Conservation (phyloP, 1,140 invertebrate species). For the Drosophila mojavensis region DNA sequence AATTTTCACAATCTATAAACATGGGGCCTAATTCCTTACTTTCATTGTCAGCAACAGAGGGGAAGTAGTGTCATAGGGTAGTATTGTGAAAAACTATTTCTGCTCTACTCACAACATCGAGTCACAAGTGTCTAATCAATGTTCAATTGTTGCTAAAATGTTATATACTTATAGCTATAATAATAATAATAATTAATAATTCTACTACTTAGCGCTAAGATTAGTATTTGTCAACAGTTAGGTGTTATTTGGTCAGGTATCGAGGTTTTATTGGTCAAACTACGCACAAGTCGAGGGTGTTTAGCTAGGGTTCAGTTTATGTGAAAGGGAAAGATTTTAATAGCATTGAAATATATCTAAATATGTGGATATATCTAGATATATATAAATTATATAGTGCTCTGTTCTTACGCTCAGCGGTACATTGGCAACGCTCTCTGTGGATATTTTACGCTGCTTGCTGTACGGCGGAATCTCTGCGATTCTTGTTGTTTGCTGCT, state of each 20-base stretch:
- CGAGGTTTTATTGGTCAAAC: slow-evolving; percentile 1
- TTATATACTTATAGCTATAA: no score
- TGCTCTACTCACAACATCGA: no score
- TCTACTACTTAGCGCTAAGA: not conserved
- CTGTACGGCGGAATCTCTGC: slow-evolving; percentile 85
- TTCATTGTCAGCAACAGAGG: no score
- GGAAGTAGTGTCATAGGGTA: no score
- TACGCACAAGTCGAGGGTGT: not conserved
- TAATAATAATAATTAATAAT: not conserved
- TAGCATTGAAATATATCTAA: not conserved
- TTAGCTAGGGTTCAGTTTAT: not conserved
- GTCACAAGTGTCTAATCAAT: no score
- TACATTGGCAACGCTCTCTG: slow-evolving; percentile 83
- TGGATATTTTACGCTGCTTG: slow-evolving; percentile 85
- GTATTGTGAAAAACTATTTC: no score
- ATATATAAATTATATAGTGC: slow-evolving; percentile 3
- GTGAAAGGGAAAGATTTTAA: not conserved
- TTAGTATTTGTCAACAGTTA: not conserved
- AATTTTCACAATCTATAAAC: no score
- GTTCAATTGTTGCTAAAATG: no score
- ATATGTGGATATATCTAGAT: slow-evolving; percentile 8
- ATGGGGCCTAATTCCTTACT: no score
- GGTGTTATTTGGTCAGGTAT: not conserved
- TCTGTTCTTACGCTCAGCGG: slow-evolving; percentile 72
- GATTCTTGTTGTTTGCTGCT: slow-evolving; percentile 77